These are phyloP conservation scores for Ceraclea dissimilis DNA, from an alignment of 2,888 invertebrate species.

Conservation along the genomic window DNA sequence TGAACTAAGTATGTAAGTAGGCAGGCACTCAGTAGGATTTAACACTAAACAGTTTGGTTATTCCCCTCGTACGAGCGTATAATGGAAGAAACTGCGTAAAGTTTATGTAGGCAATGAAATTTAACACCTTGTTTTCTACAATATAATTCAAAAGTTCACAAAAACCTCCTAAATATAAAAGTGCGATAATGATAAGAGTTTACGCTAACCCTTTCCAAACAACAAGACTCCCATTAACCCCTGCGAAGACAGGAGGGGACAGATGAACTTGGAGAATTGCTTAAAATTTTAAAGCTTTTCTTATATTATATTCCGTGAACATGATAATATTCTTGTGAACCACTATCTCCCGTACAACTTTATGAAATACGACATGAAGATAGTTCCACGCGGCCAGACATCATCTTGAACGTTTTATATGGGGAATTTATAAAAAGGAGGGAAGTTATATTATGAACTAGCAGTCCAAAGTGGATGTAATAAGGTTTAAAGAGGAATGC, in stretches of 20 bases:
- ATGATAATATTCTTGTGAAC: conserved; percentile 25
- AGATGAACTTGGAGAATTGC: conserved; percentile 6
- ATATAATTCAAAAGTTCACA: conserved; percentile 12
- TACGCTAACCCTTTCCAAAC: conserved; percentile 16
- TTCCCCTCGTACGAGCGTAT: background rate
- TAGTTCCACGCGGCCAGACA: conserved; percentile 23
- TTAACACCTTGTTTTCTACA: conserved; percentile 5
- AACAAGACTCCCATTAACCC: conserved; percentile 10
- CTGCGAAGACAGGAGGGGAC: background rate
- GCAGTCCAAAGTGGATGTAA: conserved; percentile 12
- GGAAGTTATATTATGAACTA: conserved; percentile 10
- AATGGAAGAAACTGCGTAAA: background rate
- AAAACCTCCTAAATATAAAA: conserved; percentile 12
- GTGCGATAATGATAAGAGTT: conserved; percentile 13
- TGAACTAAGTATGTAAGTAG: no score
- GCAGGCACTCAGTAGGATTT: no score
- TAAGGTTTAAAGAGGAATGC: conserved; percentile 19
- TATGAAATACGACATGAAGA: conserved; percentile 23
- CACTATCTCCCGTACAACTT: conserved; percentile 23
- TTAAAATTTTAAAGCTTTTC: conserved; percentile 22
- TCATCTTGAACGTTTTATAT: conserved; percentile 14
- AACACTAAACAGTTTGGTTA: no score
- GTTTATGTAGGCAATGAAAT: conserved; percentile 1
- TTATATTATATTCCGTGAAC: conserved; percentile 21
- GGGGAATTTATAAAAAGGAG: conserved; percentile 16